These are phyloP conservation scores for Clunio marinus DNA, from an alignment of 2,888 invertebrate genomes.

Conservation along the genomic window DNA sequence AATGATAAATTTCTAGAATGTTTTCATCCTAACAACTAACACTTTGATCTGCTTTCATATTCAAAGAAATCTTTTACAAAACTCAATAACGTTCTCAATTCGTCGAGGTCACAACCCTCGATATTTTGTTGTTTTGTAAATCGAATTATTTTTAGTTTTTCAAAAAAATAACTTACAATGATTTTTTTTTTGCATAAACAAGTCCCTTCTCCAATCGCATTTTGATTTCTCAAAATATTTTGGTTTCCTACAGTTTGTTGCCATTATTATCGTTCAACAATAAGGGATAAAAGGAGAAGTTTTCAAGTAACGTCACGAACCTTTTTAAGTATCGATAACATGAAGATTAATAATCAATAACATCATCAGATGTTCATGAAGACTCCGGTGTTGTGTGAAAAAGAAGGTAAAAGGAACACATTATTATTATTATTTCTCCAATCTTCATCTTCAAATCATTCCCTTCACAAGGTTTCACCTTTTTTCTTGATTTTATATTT, in stretches of 20 bases:
- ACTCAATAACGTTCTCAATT: too few species aligned
- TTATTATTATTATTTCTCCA: neutral
- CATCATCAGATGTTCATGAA: neutral
- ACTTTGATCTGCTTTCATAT: too few species aligned
- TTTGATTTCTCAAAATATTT: neutral
- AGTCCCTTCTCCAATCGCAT: neutral
- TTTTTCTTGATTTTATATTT: conserved; percentile 14
- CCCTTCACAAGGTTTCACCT: conserved; percentile 18
- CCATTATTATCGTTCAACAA: conserved; percentile 6
- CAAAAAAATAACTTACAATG: neutral
- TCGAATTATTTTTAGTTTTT: too few species aligned
- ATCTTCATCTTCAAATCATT: neutral
- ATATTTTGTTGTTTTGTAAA: too few species aligned
- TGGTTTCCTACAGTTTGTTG: neutral
- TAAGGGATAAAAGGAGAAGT: conserved; percentile 9
- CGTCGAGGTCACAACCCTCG: neutral
- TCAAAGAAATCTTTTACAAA: too few species aligned
- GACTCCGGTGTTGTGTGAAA: neutral
- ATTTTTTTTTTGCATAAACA: conserved; percentile 17
- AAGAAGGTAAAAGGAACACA: neutral
- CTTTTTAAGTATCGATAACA: too few species aligned
- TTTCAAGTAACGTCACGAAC: neutral
- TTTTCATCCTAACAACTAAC: too few species aligned
- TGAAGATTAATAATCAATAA: neutral
- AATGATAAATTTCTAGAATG: too few species aligned